Conservation (phyloP, 2,888 invertebrate species). For the Syrphus vitripennis region DNA sequence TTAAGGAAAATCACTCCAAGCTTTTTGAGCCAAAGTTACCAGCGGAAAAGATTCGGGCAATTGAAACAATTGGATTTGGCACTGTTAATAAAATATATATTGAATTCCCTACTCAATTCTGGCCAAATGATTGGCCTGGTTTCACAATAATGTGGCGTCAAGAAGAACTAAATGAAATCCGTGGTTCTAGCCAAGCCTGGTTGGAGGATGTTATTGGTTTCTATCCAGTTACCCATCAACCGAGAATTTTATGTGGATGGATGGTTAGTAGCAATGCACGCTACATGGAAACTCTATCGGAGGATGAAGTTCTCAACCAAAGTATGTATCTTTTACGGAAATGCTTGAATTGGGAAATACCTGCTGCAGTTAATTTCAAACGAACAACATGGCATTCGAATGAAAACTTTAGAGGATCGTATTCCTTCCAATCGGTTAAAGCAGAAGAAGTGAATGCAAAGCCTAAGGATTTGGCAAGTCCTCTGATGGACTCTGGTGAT, state of each 20-base stretch:
- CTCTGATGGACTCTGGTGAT: slow-evolving; percentile 69
- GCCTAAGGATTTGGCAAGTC: slow-evolving; percentile 82
- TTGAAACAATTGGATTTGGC: slow-evolving; percentile 83
- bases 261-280: slow-evolving; percentile 85
- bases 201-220: slow-evolving; percentile 86
- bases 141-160: slow-evolving; percentile 84
- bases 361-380: slow-evolving; percentile 75
- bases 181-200: slow-evolving; percentile 82
- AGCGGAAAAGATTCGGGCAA: slow-evolving; percentile 81
- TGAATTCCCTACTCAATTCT: slow-evolving; percentile 84
- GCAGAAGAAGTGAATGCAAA: slow-evolving; percentile 83
- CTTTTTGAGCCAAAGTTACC: slow-evolving; percentile 82
- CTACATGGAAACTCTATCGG: slow-evolving; percentile 84
- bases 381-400: slow-evolving; percentile 86
- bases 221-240: slow-evolving; percentile 85
- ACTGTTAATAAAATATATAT: slow-evolving; percentile 85
- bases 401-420: slow-evolving; percentile 84
- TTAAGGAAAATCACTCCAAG: slow-evolving; percentile 81
- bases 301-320: slow-evolving; percentile 80
- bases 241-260: slow-evolving; percentile 86
- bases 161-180: slow-evolving; percentile 79
- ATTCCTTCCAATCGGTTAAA: slow-evolving; percentile 84
- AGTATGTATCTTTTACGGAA: slow-evolving; percentile 77
- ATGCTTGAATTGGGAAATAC: slow-evolving; percentile 77
- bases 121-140: slow-evolving; percentile 82